Evolutionary conservation across 2,888 invertebrate genomes (phyloP).

Genomic region (Archaeoteleia sp.): DNA sequence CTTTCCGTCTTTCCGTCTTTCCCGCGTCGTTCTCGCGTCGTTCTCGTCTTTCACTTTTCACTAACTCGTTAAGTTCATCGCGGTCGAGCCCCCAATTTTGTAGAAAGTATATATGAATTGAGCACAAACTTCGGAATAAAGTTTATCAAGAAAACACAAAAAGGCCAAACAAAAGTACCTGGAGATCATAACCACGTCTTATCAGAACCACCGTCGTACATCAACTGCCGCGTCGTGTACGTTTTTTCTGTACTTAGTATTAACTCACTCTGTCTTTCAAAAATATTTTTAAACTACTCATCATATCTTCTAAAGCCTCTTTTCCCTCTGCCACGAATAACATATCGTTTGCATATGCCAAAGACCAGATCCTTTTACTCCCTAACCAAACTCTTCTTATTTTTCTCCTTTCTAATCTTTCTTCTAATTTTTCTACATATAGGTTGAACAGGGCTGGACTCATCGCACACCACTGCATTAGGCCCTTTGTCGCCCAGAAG

Average conservation of each 20-base stretch:
- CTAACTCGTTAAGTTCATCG: too few species aligned
- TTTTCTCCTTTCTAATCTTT: conserved; percentile 6
- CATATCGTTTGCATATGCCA: conserved; percentile 39
- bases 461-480: conserved; percentile 53
- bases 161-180: too few species aligned
- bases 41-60: not conserved
- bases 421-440: conserved; percentile 25
- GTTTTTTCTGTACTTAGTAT: conserved; percentile 35
- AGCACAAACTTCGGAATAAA: too few species aligned
- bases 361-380: conserved; percentile 23
- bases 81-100: conserved; percentile 5
- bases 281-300: conserved; percentile 8
- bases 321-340: conserved; percentile 13
- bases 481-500: conserved; percentile 43
- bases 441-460: conserved; percentile 51
- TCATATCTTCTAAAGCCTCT: conserved; percentile 26
- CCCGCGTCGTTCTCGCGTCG: not conserved
- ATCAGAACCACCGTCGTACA: too few species aligned
- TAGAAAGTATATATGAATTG: too few species aligned
- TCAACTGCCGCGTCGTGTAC: too few species aligned
- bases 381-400: conserved; percentile 21
- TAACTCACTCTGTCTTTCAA: conserved; percentile 14
- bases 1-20: not conserved
- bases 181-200: too few species aligned
- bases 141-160: too few species aligned